Evolutionary conservation across 2,888 invertebrate species (phyloP), one percentile per base, ranked within the genome.

Genomic region (Alitta virens): DNA sequence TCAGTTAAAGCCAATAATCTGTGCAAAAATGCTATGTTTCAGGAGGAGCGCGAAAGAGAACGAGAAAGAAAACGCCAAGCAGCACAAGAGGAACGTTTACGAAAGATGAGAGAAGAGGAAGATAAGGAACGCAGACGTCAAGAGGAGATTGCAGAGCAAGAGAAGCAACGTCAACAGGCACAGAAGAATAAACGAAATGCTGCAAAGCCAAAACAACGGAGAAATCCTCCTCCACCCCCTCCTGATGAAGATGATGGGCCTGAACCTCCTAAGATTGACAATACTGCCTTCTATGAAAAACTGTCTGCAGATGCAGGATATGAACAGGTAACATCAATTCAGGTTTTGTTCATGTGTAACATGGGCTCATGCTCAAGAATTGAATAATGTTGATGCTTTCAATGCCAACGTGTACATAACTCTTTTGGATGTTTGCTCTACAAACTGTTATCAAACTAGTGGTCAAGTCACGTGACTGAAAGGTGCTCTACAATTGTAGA

Each of bases 111-210:
- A 16, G 7, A 46, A 9, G 46, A 46, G n/a, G 3, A 21, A 46
- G 46, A 46, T 12, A n/a, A 46, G n/a, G 46, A n/a, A 46, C 18
- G n/a, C 5, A 46, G 46, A 21, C 5, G 46, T 9, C n/a, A 46
- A n/a, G 21, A 21, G n/a, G 46, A 46, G 46, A 3, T 58, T 53
- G 63, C 51, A 43, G 50, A 43, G 26, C 53, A 46, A 52, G 18
- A 54, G 58, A 38, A 38, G 26, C 56, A 50, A 5, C n/a, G 38
- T 24, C 42, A 40, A 42, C 25, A 52, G 40, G 42, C 50, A 25
- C 18, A 33, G 43, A 55, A 57, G 25, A 33, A 51, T 2, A 57
- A 52, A 43, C 54, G 42, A 16, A 16, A 49, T n/a, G 49, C 49
- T 1, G 49, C 43, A 21, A 27, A 26, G 33, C 57, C 24, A 9